Evolutionary conservation across 2,113 vertebrate species (phyloP), one percentile per base, ranked within the genome.

Genomic region (Xiphorhynchus elegans): DNA sequence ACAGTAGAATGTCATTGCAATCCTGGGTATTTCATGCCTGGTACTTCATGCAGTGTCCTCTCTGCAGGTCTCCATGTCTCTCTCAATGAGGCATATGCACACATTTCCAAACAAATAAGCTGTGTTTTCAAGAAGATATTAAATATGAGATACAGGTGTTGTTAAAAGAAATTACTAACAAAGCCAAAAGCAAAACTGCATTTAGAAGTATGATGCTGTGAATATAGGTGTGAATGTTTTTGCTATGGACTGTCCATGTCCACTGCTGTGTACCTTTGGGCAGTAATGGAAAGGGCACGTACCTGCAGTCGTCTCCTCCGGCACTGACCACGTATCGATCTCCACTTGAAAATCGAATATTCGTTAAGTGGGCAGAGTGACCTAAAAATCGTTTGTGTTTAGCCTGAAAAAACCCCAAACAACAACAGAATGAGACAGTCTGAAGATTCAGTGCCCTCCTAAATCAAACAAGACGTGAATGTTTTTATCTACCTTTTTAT

Each of bases 301-400:
- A 99, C 99, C 99, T 99, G 97, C 99, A 98, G 97, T 99, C 99
- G 8, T 99, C 99, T 50, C 99, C 99, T 83, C 99, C 99, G 6
- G 99, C 99, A n/a, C 99, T 99, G 66, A 99, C 95, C 11, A 99
- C 98, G 1, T 98, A 99, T 87, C 98, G 98, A 70, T 99, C 99
- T 63, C 99, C 99, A 60, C 98, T 99, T 40, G 99, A 99, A 97
- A 99, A 99, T 44, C 99, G 99, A 59, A 99, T 97, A 53, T 99
- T 99, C 24, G 99, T 99, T 98, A 99, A 96, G 64, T 99, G 99
- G 93, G 99, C 98, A 33, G 99, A 99, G 79, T 99, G 99, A 82
- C 99, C 99, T 93, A 99, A 97, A 98, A 99, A 99, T 76, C 99
- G 98, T 93, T 99, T 99, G 98, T 99, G 99, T 98, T 99, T 99